Evolutionary conservation across 2,797 vertebrate genomes (phyloP).

Genomic region (Petrocephalus schoutedeni): DNA sequence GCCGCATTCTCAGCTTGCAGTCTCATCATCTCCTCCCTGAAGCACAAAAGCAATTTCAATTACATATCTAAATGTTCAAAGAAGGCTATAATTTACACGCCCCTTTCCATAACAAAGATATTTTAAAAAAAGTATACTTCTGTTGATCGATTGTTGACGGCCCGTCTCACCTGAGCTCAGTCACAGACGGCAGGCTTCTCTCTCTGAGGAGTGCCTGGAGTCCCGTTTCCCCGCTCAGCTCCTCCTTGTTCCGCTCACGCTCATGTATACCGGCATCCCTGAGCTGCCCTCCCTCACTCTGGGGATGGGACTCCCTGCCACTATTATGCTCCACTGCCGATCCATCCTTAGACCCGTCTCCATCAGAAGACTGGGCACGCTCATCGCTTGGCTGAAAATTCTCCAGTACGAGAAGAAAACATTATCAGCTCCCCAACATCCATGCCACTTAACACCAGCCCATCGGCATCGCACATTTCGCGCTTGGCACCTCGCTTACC

Average conservation of each 20-base stretch:
- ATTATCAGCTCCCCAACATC: neutral
- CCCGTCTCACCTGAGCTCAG: slow-evolving; percentile 67
- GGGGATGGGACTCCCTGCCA: neutral
- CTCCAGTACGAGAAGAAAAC: slow-evolving; percentile 16
- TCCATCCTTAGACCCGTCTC: neutral
- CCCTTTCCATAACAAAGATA: neutral
- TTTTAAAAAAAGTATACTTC: neutral
- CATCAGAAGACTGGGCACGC: slow-evolving; percentile 18
- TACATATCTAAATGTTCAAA: neutral
- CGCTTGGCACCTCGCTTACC: slow-evolving; percentile 39
- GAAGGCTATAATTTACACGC: neutral
- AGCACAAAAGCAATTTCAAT: slow-evolving; percentile 21
- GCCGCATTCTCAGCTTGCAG: slow-evolving; percentile 53
- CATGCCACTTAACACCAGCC: neutral
- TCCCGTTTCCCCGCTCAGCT: slow-evolving; percentile 41
- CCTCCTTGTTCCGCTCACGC: slow-evolving; percentile 26
- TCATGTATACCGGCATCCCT: neutral
- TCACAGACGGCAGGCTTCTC: slow-evolving; percentile 55
- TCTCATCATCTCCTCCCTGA: slow-evolving; percentile 55
- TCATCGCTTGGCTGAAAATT: slow-evolving; percentile 13
- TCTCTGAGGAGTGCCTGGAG: slow-evolving; percentile 59
- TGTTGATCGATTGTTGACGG: neutral
- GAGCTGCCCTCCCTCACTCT: neutral
- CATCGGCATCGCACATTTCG: neutral
- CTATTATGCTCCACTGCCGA: neutral